A percentile compares a stretch with the other conserved stretches of the same genome.
These are phyloP conservation scores for Oscheius myriophilus DNA, from an alignment of 2,888 invertebrate species.

Conservation along the genomic window DNA sequence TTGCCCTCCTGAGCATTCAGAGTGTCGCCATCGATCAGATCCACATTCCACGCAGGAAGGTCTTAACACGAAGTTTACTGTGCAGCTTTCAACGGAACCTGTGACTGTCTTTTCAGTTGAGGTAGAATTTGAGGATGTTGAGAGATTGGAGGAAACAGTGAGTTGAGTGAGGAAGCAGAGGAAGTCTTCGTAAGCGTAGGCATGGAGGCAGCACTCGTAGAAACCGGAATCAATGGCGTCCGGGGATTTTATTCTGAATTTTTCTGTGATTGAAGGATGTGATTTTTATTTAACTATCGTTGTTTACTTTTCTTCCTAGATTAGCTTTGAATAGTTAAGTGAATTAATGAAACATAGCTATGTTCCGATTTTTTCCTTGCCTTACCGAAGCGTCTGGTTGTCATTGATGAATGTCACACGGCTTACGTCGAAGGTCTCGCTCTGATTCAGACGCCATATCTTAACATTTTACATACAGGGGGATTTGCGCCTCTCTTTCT, in stretches of 20 bases:
- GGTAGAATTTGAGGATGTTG: too few species aligned
- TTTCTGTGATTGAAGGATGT: not conserved
- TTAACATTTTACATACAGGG: not conserved
- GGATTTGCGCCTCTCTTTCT: too few species aligned
- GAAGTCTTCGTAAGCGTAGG: conserved; percentile 31
- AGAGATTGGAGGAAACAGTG: not conserved
- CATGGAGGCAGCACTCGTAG: conserved; percentile 31
- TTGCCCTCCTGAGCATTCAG: conserved; percentile 11
- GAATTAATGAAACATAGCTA: too few species aligned
- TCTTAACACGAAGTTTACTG: not conserved
- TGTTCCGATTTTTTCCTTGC: too few species aligned
- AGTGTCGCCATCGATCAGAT: conserved; percentile 12
- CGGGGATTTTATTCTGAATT: conserved; percentile 17
- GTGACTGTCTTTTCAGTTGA: too few species aligned
- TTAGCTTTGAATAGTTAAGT: too few species aligned
- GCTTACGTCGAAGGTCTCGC: conserved; percentile 23
- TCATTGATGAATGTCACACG: conserved; percentile 26
- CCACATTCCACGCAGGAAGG: conserved; percentile 26
- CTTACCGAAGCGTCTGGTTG: conserved; percentile 18
- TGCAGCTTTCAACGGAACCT: not conserved
- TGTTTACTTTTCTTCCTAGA: not conserved
- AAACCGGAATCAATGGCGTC: conserved; percentile 4
- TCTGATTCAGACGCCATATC: conserved; percentile 25
- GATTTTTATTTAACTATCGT: too few species aligned
- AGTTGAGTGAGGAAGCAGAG: conserved; percentile 22